These are phyloP conservation scores for Erythrocercus mccallii DNA, from an alignment of 2,113 vertebrate species.

Conservation along the genomic window DNA sequence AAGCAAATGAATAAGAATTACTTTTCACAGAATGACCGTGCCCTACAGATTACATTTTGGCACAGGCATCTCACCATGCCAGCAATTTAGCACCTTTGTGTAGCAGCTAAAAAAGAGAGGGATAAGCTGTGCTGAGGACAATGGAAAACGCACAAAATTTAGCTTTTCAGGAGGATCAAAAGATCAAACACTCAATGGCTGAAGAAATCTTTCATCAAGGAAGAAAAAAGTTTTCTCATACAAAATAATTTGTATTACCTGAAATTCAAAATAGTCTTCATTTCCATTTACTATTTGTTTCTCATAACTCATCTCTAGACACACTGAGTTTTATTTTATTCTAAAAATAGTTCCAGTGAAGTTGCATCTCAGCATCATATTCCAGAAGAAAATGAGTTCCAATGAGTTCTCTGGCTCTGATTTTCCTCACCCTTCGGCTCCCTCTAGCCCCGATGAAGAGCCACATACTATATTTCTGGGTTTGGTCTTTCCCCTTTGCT, in stretches of 20 bases:
- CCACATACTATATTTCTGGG: background rate
- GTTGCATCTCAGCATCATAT: background rate
- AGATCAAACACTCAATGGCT: background rate
- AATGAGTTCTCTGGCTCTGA: background rate
- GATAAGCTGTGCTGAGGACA: background rate
- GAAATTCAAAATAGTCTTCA: background rate
- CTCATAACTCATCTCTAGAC: background rate
- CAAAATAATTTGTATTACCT: background rate
- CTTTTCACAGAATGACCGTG: background rate
- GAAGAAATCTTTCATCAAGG: background rate
- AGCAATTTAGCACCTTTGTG: background rate
- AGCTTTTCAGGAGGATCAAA: background rate
- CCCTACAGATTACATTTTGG: background rate
- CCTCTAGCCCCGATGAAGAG: background rate
- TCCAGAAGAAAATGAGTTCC: background rate
- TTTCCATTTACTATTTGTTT: background rate
- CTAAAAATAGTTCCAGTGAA: background rate
- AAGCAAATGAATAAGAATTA: background rate
- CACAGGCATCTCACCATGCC: background rate
- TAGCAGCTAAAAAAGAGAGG: background rate
- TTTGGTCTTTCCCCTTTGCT: background rate
- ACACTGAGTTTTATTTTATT: background rate
- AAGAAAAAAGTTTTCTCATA: background rate
- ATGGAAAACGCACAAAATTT: background rate
- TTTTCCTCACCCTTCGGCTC: background rate